Conservation (phyloP, 2,888 invertebrate genomes). For the Neoaliturus tenellus region DNA sequence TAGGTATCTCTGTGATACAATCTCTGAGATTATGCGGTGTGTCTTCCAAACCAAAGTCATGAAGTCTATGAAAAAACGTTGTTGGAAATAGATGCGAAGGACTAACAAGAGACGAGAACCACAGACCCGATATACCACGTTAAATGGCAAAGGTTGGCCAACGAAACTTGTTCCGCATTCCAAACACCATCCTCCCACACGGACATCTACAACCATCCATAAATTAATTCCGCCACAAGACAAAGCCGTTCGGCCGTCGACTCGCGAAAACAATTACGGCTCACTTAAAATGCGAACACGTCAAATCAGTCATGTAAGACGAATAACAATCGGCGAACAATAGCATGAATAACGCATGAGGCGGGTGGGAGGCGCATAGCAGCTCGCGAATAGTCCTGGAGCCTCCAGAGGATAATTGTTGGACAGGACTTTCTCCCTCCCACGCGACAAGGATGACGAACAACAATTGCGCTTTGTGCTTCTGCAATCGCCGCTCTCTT, state of each 20-base stretch:
- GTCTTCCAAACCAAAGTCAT: too few species aligned
- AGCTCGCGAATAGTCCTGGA: background rate
- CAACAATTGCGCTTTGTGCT: background rate
- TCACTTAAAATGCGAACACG: background rate
- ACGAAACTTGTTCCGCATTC: background rate
- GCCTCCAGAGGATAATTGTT: background rate
- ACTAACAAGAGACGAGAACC: too few species aligned
- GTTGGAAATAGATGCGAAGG: too few species aligned
- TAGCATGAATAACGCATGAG: slow-evolving; percentile 13
- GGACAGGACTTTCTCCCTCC: slow-evolving; percentile 8
- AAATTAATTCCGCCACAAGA: background rate
- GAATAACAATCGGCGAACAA: slow-evolving; percentile 9
- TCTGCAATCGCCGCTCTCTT: background rate
- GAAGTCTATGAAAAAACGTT: too few species aligned
- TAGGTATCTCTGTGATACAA: too few species aligned
- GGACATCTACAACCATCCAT: background rate
- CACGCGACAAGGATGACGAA: background rate
- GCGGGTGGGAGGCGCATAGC: background rate
- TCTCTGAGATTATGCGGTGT: too few species aligned
- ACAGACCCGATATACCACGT: too few species aligned
- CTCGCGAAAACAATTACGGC: slow-evolving; percentile 14
- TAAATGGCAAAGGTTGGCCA: too few species aligned
- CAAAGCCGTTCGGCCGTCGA: background rate
- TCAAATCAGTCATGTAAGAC: background rate
- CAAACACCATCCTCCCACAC: background rate